phyloP scores from a whole-genome alignment of 2,797 vertebrate species.

The Sarcoramphus papa region DNA sequence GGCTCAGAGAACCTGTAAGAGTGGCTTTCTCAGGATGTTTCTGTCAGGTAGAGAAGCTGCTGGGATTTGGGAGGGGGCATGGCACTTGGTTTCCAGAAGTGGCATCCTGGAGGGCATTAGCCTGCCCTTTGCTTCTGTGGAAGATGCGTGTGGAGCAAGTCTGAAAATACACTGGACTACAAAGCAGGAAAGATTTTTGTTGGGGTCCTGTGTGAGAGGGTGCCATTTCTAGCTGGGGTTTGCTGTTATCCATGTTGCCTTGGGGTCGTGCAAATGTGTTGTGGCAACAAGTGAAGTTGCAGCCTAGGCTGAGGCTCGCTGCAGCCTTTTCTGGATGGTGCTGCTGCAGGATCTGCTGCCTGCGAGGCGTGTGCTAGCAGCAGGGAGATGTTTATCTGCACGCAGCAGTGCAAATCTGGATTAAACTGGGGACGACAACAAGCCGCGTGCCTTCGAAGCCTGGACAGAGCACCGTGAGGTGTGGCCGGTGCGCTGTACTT shows the following conservation, averaged over 20 bases:
- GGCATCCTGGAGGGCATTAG: background rate
- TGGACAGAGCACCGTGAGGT: background rate
- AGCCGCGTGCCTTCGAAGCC: background rate
- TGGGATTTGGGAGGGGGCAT: background rate
- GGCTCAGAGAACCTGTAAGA: background rate
- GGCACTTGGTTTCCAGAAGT: background rate
- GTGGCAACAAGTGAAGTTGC: background rate
- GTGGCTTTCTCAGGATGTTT: background rate
- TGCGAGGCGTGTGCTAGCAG: background rate
- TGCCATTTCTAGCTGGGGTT: background rate
- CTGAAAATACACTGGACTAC: background rate
- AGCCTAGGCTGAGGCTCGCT: background rate
- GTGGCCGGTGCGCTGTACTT: background rate
- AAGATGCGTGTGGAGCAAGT: background rate
- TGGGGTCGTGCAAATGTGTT: background rate
- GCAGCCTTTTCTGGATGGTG: background rate
- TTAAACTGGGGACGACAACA: background rate
- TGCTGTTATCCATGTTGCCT: background rate
- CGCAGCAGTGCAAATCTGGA: background rate
- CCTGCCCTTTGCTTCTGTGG: background rate
- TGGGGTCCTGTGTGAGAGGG: background rate
- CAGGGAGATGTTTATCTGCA: background rate
- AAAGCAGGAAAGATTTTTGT: background rate
- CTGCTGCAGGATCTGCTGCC: background rate
- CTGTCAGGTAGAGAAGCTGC: background rate